phyloP scores from a whole-genome alignment of 2,797 vertebrate species.

The Paramormyrops hopkinsi region DNA sequence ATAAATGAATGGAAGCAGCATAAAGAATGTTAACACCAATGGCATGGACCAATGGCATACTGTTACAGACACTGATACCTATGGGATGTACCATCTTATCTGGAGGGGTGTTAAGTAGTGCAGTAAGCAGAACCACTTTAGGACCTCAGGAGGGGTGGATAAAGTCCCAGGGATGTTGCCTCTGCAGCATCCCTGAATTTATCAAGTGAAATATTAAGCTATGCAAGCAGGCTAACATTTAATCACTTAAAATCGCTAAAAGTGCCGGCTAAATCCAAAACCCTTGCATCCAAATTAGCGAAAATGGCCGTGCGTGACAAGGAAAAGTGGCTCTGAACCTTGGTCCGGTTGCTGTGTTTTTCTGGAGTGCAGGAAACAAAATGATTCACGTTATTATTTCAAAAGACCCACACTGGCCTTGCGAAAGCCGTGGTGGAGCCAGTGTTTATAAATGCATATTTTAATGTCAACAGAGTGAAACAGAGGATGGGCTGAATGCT shows the following conservation, averaged over 20 bases:
- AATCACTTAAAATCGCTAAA: neutral
- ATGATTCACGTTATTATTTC: neutral
- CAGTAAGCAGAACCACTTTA: neutral
- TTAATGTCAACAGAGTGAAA: constrained; percentile 9
- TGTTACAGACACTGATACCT: neutral
- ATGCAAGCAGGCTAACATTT: neutral
- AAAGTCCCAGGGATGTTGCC: neutral
- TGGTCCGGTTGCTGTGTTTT: neutral
- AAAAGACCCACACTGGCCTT: neutral
- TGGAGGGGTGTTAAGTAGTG: neutral
- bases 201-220: neutral
- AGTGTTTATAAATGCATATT: constrained; percentile 8
- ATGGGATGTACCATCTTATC: neutral
- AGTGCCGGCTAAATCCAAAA: neutral
- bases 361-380: neutral
- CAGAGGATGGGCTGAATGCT: constrained; percentile 2
- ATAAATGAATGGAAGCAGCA: neutral
- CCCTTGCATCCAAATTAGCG: neutral
- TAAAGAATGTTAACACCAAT: neutral
- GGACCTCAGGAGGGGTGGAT: neutral
- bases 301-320: neutral
- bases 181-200: neutral
- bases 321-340: neutral
- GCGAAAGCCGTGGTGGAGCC: neutral
- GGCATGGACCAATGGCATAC: neutral